Evolutionary conservation across 1,140 invertebrate species (phyloP), one percentile per base, ranked within the genome.

Genomic region (Drosophila tani): DNA sequence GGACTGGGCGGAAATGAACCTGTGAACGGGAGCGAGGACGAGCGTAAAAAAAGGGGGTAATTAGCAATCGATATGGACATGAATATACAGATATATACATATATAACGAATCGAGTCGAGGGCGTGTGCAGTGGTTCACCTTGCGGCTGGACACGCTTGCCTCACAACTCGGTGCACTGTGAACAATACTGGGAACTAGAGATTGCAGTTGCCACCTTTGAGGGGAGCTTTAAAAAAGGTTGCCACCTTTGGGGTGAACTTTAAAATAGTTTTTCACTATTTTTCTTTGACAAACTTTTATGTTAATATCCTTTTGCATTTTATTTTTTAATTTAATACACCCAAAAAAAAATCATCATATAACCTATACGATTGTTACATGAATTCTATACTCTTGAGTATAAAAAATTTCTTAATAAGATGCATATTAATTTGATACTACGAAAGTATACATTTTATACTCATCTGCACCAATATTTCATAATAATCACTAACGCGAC

Each of bases 1-100:
- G 98, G 98, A 93, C 98, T 99, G 35, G 98, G 98, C 73, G 98
- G 98, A 92, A 99, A 95, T 88, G 98, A 99, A 93, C 97, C 98
- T 95, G 71, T 43, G 15, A 62, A 56, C 67, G 67, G 64, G 67
- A 73, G 43, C 49, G 45, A 40, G 27, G 50, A 60, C 38, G 49
- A 64, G 47, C 57, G 64, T 9, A 56, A 73, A 58, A 58, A 82
- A 70, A 49, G 57, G 62, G 65, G 69, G 47, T 63, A 68, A 66
- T 70, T 57, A 64, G 49, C 56, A 58, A 69, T 79, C 56, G 43
- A 53, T 62, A 45, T 58, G 38, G 41, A 41, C 67, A 56, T 56
- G 35, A 56, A 56, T 56, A 40, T 40, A 55, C 17, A 55, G 35
- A 2, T 38, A 55, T 35, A 55, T 21, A 38, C 17, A 46, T 67